Evolutionary conservation across 2,113 vertebrate genomes (phyloP).

Genomic region (Brachyistius frenatus): DNA sequence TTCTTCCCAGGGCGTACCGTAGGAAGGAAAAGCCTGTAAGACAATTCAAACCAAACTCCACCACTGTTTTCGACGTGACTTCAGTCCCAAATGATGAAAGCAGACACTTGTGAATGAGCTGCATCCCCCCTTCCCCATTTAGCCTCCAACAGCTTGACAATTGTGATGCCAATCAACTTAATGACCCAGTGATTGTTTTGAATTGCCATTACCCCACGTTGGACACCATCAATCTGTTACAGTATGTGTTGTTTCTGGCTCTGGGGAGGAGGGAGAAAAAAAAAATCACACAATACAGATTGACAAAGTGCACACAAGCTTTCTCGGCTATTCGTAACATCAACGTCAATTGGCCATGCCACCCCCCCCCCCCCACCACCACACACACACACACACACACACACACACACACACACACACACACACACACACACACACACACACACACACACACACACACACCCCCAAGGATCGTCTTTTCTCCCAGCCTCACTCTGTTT

Average conservation of each 20-base stretch:
- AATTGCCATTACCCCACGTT: slow-evolving; percentile 87
- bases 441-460: too few species aligned
- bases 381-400: neutral
- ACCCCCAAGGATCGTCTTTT: slow-evolving; percentile 32
- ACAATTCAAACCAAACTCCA: neutral
- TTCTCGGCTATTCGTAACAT: slow-evolving; percentile 86
- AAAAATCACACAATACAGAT: slow-evolving; percentile 87
- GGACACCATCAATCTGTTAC: slow-evolving; percentile 96
- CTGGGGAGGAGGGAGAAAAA: slow-evolving; percentile 65
- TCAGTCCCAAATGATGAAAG: slow-evolving; percentile 82
- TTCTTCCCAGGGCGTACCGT: neutral
- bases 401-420: too few species aligned
- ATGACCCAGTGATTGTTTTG: slow-evolving; percentile 90
- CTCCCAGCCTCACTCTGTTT: slow-evolving; percentile 60
- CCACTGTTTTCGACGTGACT: slow-evolving; percentile 10
- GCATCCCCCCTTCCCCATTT: slow-evolving; percentile 82
- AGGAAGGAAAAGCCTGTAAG: too few species aligned
- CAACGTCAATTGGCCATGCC: slow-evolving; percentile 64
- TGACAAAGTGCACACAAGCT: slow-evolving; percentile 88
- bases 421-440: neutral
- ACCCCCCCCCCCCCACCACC: slow-evolving; percentile 24
- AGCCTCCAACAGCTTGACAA: slow-evolving; percentile 91
- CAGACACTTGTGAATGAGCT: slow-evolving; percentile 88
- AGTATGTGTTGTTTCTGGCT: slow-evolving; percentile 84
- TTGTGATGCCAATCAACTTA: slow-evolving; percentile 90